These are phyloP conservation scores for Nyctereutes procyonoides DNA, from an alignment of 2,113 vertebrate species.

Conservation along the genomic window DNA sequence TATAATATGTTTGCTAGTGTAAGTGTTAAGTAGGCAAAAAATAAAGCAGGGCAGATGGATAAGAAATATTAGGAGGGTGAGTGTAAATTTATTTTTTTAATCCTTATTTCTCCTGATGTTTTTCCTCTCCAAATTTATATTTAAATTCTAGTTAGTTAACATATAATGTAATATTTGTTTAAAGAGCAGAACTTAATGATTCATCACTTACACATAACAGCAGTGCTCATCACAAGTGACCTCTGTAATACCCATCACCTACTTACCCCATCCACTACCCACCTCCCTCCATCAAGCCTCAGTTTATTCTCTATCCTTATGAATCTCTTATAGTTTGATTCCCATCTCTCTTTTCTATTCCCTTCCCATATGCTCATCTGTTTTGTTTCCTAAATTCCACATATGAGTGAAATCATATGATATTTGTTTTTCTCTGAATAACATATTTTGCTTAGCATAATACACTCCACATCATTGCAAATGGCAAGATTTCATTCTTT, in stretches of 20 bases:
- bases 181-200: not conserved
- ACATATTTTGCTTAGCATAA: not conserved
- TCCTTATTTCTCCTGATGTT: not conserved
- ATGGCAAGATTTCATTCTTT: not conserved
- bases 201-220: not conserved
- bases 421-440: not conserved
- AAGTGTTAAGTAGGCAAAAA: not conserved
- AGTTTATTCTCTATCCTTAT: not conserved
- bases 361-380: too few species aligned
- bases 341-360: too few species aligned
- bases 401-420: not conserved
- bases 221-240: not conserved
- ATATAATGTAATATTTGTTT: not conserved
- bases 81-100: not conserved
- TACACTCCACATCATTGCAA: not conserved
- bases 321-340: too few species aligned
- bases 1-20: not conserved
- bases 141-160: not conserved
- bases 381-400: too few species aligned
- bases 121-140: not conserved
- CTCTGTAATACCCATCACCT: not conserved
- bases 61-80: not conserved
- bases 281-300: too few species aligned
- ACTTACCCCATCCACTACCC: not conserved
- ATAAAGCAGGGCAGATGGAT: not conserved